phyloP scores from a whole-genome alignment of 1,140 invertebrate genomes.

The Bombus cullumanus region DNA sequence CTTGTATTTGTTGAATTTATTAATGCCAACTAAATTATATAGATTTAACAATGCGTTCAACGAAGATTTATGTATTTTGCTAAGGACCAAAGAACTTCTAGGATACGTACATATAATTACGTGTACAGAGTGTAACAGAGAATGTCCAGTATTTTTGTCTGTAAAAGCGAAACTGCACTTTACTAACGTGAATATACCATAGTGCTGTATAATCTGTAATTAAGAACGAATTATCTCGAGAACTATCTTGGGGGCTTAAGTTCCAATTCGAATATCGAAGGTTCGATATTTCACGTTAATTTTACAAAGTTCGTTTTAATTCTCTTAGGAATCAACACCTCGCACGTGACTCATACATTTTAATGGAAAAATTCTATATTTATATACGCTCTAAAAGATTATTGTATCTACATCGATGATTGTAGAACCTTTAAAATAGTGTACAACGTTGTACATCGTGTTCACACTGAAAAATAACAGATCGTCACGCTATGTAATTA shows the following conservation, averaged over 20 bases:
- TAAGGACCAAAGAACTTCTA: slow-evolving; percentile 39
- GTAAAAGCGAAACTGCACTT: slow-evolving; percentile 1
- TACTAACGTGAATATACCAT: neutral
- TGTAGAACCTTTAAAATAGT: neutral
- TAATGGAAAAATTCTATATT: slow-evolving; percentile 52
- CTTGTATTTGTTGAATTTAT: slow-evolving; percentile 16
- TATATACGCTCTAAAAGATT: slow-evolving; percentile 30
- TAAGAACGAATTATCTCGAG: neutral
- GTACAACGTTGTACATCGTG: neutral
- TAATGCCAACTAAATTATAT: neutral
- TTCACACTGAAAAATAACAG: neutral
- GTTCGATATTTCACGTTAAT: neutral
- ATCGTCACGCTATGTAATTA: slow-evolving; percentile 4
- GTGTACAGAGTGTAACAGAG: neutral
- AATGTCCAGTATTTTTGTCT: slow-evolving; percentile 24
- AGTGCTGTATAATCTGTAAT: neutral
- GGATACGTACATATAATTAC: neutral
- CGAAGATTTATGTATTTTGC: slow-evolving; percentile 2
- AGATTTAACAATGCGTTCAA: neutral
- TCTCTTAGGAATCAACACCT: slow-evolving; percentile 49
- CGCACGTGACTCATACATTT: slow-evolving; percentile 36
- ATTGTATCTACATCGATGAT: neutral
- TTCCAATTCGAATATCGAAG: neutral
- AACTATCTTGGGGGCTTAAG: neutral
- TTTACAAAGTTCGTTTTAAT: slow-evolving; percentile 3